phyloP scores from a whole-genome alignment of 1,140 invertebrate species.

The Lepidurus apus region DNA sequence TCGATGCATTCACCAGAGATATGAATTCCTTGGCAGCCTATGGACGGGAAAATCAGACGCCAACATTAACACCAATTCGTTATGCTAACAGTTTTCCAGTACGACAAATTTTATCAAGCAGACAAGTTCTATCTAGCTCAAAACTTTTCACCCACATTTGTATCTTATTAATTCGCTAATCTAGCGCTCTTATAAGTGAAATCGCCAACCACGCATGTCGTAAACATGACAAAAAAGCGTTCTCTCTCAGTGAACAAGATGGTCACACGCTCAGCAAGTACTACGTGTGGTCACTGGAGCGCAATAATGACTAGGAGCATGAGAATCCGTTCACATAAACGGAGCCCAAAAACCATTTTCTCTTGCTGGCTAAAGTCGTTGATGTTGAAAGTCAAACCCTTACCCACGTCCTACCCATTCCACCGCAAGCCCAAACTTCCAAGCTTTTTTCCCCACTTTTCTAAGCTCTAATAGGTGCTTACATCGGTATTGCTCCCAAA shows the following conservation, averaged over 20 bases:
- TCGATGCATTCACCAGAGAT: slow-evolving; percentile 61
- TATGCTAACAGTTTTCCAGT: too few relatives aligned
- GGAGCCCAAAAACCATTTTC: not conserved
- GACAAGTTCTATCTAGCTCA: too few relatives aligned
- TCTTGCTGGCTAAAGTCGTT: not conserved
- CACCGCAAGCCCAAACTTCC: too few relatives aligned
- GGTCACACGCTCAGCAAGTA: not conserved
- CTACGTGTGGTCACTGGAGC: not conserved
- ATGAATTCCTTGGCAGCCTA: slow-evolving; percentile 73
- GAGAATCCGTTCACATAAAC: not conserved
- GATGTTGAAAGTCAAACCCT: too few relatives aligned
- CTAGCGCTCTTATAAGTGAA: not conserved
- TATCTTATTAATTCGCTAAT: too few relatives aligned
- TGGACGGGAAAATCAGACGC: slow-evolving; percentile 39
- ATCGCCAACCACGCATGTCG: not conserved
- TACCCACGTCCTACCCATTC: too few relatives aligned
- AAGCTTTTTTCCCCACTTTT: too few relatives aligned
- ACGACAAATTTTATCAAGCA: too few relatives aligned
- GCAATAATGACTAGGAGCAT: not conserved
- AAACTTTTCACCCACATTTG: too few relatives aligned
- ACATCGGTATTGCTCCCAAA: too few relatives aligned
- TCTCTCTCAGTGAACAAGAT: not conserved
- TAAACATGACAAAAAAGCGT: not conserved
- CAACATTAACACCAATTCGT: too few relatives aligned
- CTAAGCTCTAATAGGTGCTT: too few relatives aligned